These are phyloP conservation scores for Rafetus swinhoei DNA, from an alignment of 2,113 vertebrate species.

Conservation along the genomic window DNA sequence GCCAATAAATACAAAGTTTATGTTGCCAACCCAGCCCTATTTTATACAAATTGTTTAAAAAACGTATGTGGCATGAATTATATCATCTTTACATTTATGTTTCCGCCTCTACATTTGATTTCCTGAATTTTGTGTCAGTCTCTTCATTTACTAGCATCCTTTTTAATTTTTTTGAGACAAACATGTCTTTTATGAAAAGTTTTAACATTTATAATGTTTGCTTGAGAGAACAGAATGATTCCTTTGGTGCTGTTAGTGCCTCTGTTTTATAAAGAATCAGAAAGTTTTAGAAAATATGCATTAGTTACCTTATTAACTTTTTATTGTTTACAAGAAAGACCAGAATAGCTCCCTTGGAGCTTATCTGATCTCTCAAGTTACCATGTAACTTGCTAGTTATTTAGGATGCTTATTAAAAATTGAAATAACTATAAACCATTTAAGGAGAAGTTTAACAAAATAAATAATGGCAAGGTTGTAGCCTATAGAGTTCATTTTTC, in stretches of 20 bases:
- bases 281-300: conserved; percentile 23
- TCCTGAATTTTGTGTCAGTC: conserved; percentile 50
- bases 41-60: conserved; percentile 72
- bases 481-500: conserved; percentile 25
- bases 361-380: conserved; percentile 49
- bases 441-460: not conserved
- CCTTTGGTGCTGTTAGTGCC: not conserved
- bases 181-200: conserved; percentile 3
- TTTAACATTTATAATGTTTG: not conserved
- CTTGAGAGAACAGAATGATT: not conserved
- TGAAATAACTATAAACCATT: conserved; percentile 55
- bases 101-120: conserved; percentile 50
- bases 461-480: not conserved
- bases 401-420: conserved; percentile 47
- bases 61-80: conserved; percentile 69
- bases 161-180: conserved; percentile 31
- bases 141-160: conserved; percentile 17
- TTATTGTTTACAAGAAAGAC: not conserved
- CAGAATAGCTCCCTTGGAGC: not conserved
- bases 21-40: conserved; percentile 66
- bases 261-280: not conserved
- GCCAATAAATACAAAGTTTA: conserved; percentile 78
- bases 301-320: not conserved
- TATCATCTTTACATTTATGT: conserved; percentile 35
- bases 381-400: conserved; percentile 25